Conservation (phyloP, 2,888 invertebrate species). For the Aromia moschata region DNA sequence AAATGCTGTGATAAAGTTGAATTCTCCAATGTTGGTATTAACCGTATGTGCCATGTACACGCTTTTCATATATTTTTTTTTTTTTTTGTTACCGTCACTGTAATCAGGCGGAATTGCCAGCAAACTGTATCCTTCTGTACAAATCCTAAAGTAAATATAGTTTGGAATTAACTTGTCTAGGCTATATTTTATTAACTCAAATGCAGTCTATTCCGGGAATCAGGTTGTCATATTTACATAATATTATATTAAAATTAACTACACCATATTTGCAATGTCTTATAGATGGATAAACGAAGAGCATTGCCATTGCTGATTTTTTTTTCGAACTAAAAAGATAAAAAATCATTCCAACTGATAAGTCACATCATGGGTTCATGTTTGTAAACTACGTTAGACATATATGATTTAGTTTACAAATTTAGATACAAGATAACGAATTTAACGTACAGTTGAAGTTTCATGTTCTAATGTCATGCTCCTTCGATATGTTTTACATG, state of each 20-base stretch:
- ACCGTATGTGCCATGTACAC: too few relatives aligned
- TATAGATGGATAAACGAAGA: constrained; percentile 4
- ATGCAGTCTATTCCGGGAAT: background rate
- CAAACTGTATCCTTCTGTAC: background rate
- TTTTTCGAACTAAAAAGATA: constrained; percentile 24
- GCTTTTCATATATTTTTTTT: too few relatives aligned
- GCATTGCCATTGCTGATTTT: constrained; percentile 16
- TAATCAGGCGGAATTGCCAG: background rate
- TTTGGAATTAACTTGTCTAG: constrained; percentile 1
- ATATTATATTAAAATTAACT: background rate
- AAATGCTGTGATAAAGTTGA: too few relatives aligned
- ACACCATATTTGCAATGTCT: constrained; percentile 1
- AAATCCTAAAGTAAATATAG: constrained; percentile 1
- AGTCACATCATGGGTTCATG: constrained; percentile 22
- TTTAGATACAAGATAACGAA: constrained; percentile 28
- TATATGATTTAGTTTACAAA: constrained; percentile 29
- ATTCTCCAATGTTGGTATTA: too few relatives aligned
- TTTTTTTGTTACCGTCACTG: too few relatives aligned
- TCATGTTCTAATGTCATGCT: constrained; percentile 15
- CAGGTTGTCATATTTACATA: background rate
- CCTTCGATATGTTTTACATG: constrained; percentile 15
- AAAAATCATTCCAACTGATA: constrained; percentile 28
- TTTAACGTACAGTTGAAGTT: constrained; percentile 15
- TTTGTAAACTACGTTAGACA: constrained; percentile 23
- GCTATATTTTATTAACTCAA: background rate